Conservation (phyloP, 2,888 invertebrate genomes). For the Chloromyia formosa region DNA sequence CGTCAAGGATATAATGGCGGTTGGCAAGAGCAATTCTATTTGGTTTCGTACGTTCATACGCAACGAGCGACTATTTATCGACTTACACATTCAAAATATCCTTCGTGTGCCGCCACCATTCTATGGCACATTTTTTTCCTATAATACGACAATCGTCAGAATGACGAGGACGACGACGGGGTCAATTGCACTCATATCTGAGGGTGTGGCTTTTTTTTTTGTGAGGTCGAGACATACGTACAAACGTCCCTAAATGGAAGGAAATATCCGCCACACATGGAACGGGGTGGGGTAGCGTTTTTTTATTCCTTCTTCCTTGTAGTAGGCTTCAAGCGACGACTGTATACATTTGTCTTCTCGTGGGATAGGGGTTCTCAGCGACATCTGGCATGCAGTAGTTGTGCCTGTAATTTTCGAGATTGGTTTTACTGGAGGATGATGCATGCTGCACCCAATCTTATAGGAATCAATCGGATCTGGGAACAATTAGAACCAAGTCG, state of each 20-base stretch:
- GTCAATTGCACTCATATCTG: constrained; percentile 38
- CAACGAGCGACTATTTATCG: constrained; percentile 26
- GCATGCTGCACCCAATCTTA: not conserved
- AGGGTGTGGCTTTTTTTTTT: constrained; percentile 42
- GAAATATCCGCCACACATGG: constrained; percentile 18
- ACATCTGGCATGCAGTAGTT: constrained; percentile 27
- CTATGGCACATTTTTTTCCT: constrained; percentile 24
- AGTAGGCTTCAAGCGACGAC: not conserved
- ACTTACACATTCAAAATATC: constrained; percentile 41
- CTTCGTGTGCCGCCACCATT: constrained; percentile 8
- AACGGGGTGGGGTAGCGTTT: constrained; percentile 15
- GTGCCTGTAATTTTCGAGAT: not conserved
- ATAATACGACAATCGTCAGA: constrained; percentile 6
- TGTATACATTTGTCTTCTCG: not conserved
- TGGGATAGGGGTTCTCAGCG: not conserved
- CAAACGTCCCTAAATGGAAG: constrained; percentile 23
- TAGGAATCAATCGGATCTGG: not conserved
- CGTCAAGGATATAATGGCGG: constrained; percentile 42
- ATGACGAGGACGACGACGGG: constrained; percentile 24
- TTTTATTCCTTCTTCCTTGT: no score
- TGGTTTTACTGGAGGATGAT: no score
- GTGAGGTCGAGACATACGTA: not conserved
- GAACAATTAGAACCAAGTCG: no score
- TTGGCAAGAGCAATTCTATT: constrained; percentile 33
- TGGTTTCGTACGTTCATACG: not conserved